Base-by-base conservation (phyloP, 2,888 invertebrate species). In the Drymonia ruficornis region DNA sequence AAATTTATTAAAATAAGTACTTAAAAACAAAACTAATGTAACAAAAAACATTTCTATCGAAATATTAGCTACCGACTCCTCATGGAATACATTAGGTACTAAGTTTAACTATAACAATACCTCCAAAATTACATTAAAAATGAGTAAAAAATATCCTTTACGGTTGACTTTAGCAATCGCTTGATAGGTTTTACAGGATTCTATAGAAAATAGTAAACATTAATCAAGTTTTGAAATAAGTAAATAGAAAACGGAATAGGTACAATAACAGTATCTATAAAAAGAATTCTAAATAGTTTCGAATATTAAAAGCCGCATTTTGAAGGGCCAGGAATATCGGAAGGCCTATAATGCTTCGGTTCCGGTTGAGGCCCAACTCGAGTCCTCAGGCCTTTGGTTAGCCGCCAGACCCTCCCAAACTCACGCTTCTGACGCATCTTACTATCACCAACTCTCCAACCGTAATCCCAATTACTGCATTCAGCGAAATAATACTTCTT, bases 371-470 rank as follows among this genome's bases (percentile, higher is more conserved):
- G 81, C 0, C 85, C 85, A 1, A 80, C 80, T 9, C 80, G 73
- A 54, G 52, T 71, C n/a, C 63, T 64, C 40, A 82, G 44, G 12
- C 74, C 60, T 43, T 72, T 78, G 7, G 72, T 75, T 23, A 86
- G 68, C 53, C 73, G 73, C 80, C 81, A 81, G 65, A 71, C 75
- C 56, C 81, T 69, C 0, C 80, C 81, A 47, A 66, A 71, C 56
- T 55, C 43, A 0, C 74, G 62, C 36, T 58, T 70, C 34, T 76
- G 67, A 15, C 52, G 64, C 16, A 77, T 16, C 9, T 49, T 60
- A 54, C 79, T 80, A 34, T 86, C 84, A 8, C 68, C 61, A 56
- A 81, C 55, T 12, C 84, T 70, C 85, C 86, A 86, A 3, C 86
- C 86, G 47, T 84, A 79, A 19, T 74, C 70, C 73, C 76, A 82